Evolutionary conservation across 2,888 invertebrate species (phyloP).

Genomic region (Drosophila barbarae): DNA sequence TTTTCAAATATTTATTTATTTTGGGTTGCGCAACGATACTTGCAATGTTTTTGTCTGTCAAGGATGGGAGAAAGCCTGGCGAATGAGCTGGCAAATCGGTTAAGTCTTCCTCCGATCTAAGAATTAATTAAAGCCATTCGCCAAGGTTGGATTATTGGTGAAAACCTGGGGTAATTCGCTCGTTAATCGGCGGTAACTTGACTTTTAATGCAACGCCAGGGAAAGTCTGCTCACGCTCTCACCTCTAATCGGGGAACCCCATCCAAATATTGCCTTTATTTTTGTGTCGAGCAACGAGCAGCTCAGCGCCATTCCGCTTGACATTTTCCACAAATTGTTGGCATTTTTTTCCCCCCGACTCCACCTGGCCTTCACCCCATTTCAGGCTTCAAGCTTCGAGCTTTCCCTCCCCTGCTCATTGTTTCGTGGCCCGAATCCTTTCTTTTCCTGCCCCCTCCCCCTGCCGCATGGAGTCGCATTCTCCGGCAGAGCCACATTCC

Average conservation of each 20-base stretch:
- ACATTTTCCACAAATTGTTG: constrained; percentile 43
- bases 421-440: constrained; percentile 16
- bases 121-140: not conserved
- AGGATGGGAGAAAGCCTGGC: constrained; percentile 36
- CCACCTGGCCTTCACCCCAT: constrained; percentile 12
- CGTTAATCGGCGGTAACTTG: not conserved
- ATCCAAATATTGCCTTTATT: constrained; percentile 13
- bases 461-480: not conserved
- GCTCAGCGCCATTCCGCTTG: constrained; percentile 37
- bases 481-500: constrained; percentile 46
- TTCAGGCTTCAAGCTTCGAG: not conserved
- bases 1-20: constrained; percentile 43
- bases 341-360: constrained; percentile 25
- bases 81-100: not conserved
- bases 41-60: not conserved
- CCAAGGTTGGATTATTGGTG: not conserved
- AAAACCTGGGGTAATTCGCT: not conserved
- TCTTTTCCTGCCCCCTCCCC: not conserved
- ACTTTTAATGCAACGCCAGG: not conserved
- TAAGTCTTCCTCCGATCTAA: not conserved
- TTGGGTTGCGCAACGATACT: constrained; percentile 28
- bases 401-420: constrained; percentile 4
- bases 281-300: not conserved
- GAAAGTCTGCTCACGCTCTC: not conserved
- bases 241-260: not conserved